These are phyloP conservation scores for Falco naumanni DNA, from an alignment of 2,797 vertebrate species.

Conservation along the genomic window DNA sequence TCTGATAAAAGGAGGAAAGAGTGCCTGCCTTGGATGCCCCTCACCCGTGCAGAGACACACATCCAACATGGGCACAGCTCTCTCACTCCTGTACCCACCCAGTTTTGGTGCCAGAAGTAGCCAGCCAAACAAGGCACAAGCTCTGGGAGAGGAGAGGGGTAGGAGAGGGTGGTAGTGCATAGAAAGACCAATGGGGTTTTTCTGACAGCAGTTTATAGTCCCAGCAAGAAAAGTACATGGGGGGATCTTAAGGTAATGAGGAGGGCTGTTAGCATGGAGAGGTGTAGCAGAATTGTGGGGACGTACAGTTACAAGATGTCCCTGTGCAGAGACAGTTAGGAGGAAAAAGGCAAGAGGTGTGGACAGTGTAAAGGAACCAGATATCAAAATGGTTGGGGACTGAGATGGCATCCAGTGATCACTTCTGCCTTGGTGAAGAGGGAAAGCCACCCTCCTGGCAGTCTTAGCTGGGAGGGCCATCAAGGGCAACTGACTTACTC, in stretches of 20 bases:
- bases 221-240: background rate
- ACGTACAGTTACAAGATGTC: background rate
- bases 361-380: background rate
- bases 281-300: background rate
- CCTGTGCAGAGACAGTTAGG: background rate
- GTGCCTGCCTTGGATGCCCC: constrained; percentile 42
- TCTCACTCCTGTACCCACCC: background rate
- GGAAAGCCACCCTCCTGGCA: background rate
- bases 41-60: background rate
- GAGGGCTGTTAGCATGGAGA: background rate
- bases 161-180: background rate
- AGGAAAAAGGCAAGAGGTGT: background rate
- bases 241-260: background rate
- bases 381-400: background rate
- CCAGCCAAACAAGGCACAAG: background rate
- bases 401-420: background rate
- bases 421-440: background rate
- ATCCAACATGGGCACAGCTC: background rate
- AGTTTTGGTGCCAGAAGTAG: background rate
- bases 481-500: background rate
- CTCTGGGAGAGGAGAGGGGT: background rate
- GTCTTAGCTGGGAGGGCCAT: background rate
- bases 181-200: background rate
- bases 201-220: background rate
- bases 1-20: constrained; percentile 56